Evolutionary conservation across 2,888 invertebrate genomes (phyloP).

Genomic region (Seira sanloemensis): DNA sequence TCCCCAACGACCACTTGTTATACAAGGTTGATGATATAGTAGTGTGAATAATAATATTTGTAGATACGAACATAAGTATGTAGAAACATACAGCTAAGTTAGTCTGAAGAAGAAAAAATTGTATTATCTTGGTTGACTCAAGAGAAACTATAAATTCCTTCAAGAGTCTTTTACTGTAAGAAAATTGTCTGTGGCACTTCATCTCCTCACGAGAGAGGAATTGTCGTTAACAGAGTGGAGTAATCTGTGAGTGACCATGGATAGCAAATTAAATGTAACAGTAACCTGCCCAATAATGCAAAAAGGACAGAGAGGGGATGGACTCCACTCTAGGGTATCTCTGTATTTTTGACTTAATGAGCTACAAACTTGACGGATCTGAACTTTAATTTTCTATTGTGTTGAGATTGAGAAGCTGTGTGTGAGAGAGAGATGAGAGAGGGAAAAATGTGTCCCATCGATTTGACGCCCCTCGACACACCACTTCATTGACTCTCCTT

Average conservation of each 20-base stretch:
- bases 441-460: too few relatives aligned
- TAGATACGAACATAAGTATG: too few relatives aligned
- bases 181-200: background rate
- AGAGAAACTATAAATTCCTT: background rate
- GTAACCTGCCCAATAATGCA: slow-evolving; percentile 33
- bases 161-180: background rate
- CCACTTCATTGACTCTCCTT: slow-evolving; percentile 56
- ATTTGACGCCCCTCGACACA: slow-evolving; percentile 13
- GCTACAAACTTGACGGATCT: background rate
- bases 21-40: background rate
- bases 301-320: background rate
- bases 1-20: background rate
- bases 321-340: too few relatives aligned
- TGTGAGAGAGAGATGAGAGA: background rate
- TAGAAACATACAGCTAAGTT: too few relatives aligned
- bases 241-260: background rate
- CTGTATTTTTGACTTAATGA: too few relatives aligned
- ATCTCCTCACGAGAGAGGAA: background rate
- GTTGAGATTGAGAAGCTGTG: background rate
- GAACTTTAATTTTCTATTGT: background rate
- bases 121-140: background rate
- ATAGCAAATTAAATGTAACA: slow-evolving; percentile 25
- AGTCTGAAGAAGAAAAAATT: background rate
- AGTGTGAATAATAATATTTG: background rate
- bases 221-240: slow-evolving; percentile 23